Base-by-base conservation (phyloP, 2,113 vertebrate genomes). In the Carlito syrichta region DNA sequence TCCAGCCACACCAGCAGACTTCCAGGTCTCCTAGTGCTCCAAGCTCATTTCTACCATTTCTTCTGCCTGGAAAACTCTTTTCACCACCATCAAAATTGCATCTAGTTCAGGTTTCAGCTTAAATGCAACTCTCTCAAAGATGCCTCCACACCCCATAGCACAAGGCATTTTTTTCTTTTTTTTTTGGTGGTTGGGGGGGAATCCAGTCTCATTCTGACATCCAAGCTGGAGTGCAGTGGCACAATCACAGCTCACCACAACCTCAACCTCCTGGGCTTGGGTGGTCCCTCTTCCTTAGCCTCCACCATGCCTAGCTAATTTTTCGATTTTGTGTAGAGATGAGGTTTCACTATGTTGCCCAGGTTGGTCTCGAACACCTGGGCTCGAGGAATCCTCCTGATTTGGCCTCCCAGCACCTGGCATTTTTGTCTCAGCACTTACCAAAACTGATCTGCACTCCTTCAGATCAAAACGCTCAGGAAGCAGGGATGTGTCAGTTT, bases 1-100 rank as follows among this genome's bases (percentile, higher is more conserved):
- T 73, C 25, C 3, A 40, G 17, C 30, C 32, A 32, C 38, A 0
- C 0, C 0, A 4, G 20, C 23, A 10, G 4, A 68, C 38, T 45
- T 43, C 52, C 43, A 11, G 11, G 35, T 60, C n/a, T 88, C 27
- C 19, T 43, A 50, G 1, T 1, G 50, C n/a, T 52, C 48, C 45
- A 13, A 3, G 9, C 25, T 89, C 56, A 43, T 58, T 12, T 19
- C 20, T 48, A 2, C 48, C 13, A 0, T 82, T 63, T 77, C 68
- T 69, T 89, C 43, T 62, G 68, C 48, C 8, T 30, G 79, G 54
- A 63, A 48, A 62, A 52, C 43, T 48, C 45, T 22, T 94, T 73
- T 52, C 52, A 16, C 38, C 30, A 3, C 81, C 69, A 56, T 27
- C n/a, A 56, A 66, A 52, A 12, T 58, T 38, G 6, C 5, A 52